Evolutionary conservation across 2,888 invertebrate genomes (phyloP), one percentile per base, ranked within the genome.

Genomic region (Amphiduros pacificus): DNA sequence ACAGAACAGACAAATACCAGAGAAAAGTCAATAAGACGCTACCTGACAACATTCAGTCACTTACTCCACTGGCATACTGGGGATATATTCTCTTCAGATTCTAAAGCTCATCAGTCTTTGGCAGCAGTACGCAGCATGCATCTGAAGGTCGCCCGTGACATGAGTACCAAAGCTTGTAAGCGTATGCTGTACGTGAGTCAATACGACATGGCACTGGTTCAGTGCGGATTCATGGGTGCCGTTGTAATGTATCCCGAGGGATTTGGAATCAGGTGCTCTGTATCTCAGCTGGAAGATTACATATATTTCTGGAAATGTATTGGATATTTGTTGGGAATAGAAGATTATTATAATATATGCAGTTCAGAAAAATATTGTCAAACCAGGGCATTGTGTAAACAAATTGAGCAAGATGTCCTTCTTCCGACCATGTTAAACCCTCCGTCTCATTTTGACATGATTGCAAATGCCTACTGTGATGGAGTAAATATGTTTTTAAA

Each of bases 221-320:
- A 92, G 81, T 92, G 91, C 77, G 93, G 92, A 2, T 94, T 94
- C 77, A 87, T 94, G 76, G 94, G 93, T 0, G 88, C 89, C 69
- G 85, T 88, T 0, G 78, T 91, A 0, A 76, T 90, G 60, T 83
- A 83, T 60, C 85, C 86, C 0, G 85, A 88, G 60, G 80, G 85
- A 58, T 85, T 92, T 52, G 91, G 91, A 0, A 83, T 93, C 17
- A 79, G 85, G 9, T 85, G 87, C 2, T 85, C 84, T 11, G 81
- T 85, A 0, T 87, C 86, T 49, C 90, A 92, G 65, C 85, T 91
- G 74, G 89, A 90, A 55, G 90, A 88, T 1, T 90, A 91, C 65
- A 84, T 91, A 5, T 92, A 94, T 79, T 87, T 92, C 75, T 94
- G 94, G 94, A 87, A 89, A 65, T 89, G 91, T 0, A 85, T 94